phyloP scores from a whole-genome alignment of 2,888 invertebrate species.

The Microctonus hyperodae region DNA sequence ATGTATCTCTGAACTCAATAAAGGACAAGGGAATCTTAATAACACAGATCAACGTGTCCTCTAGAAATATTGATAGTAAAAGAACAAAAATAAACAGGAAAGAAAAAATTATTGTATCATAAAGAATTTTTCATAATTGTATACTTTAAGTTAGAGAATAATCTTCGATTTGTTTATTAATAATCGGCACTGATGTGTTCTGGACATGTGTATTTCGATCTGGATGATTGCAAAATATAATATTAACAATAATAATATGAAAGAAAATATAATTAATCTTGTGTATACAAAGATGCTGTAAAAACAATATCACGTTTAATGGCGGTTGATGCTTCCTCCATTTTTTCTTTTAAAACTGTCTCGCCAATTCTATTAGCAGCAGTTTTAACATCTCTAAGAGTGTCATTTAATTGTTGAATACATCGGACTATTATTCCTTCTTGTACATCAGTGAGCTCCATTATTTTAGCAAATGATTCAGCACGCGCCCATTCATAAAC shows the following conservation, averaged over 20 bases:
- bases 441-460: conserved; percentile 91
- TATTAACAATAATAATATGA: background rate
- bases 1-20: conserved; percentile 86
- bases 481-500: conserved; percentile 97
- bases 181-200: conserved; percentile 22
- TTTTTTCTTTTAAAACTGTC: conserved; percentile 88
- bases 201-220: conserved; percentile 1
- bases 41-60: conserved; percentile 64
- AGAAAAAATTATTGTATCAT: conserved; percentile 12
- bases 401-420: conserved; percentile 95
- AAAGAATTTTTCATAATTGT: conserved; percentile 20
- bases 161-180: conserved; percentile 21
- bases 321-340: conserved; percentile 91
- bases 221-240: background rate
- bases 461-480: conserved; percentile 92
- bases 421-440: conserved; percentile 98
- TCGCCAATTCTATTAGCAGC: conserved; percentile 95
- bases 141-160: conserved; percentile 17
- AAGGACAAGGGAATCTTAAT: conserved; percentile 67
- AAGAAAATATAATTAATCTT: conserved; percentile 48
- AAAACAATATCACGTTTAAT: conserved; percentile 99
- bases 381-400: conserved; percentile 86
- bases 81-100: background rate
- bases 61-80: conserved; percentile 45
- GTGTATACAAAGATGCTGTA: conserved; percentile 93